Conservation (phyloP, 2,888 invertebrate genomes). For the Trissolcus japonicus region DNA sequence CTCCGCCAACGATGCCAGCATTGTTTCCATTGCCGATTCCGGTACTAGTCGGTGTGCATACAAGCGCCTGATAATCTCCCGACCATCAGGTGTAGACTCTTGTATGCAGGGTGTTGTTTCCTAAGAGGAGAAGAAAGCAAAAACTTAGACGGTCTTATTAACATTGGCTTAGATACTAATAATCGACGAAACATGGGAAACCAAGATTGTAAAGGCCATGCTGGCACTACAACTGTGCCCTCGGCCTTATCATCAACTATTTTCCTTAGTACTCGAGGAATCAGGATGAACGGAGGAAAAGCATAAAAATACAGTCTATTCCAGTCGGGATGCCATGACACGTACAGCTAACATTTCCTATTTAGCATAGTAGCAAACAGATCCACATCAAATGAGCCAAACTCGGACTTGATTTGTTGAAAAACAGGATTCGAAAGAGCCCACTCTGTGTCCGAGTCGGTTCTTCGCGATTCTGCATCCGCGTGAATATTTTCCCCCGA, state of each 20-base stretch:
- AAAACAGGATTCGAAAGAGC: background rate
- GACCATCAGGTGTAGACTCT: no score
- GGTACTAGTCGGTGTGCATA: no score
- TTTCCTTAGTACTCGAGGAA: constrained; percentile 1
- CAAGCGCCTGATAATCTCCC: no score
- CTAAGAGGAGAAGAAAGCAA: constrained; percentile 8
- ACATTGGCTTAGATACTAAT: background rate
- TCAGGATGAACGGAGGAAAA: background rate
- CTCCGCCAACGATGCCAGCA: no score
- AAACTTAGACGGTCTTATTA: background rate
- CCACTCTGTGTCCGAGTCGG: constrained; percentile 1
- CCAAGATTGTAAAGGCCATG: constrained; percentile 6
- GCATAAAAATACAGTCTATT: background rate
- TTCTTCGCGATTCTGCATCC: background rate
- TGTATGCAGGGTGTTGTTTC: no score
- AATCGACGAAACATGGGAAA: background rate
- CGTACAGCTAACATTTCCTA: background rate
- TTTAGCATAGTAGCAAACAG: constrained; percentile 1
- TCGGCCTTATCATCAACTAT: background rate
- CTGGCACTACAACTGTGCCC: background rate
- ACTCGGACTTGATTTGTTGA: no score
- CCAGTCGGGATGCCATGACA: background rate
- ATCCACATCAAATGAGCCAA: background rate
- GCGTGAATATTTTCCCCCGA: constrained; percentile 2
- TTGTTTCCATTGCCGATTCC: no score